Conservation (phyloP, 2,888 invertebrate genomes). For the Thalpophila matura region DNA sequence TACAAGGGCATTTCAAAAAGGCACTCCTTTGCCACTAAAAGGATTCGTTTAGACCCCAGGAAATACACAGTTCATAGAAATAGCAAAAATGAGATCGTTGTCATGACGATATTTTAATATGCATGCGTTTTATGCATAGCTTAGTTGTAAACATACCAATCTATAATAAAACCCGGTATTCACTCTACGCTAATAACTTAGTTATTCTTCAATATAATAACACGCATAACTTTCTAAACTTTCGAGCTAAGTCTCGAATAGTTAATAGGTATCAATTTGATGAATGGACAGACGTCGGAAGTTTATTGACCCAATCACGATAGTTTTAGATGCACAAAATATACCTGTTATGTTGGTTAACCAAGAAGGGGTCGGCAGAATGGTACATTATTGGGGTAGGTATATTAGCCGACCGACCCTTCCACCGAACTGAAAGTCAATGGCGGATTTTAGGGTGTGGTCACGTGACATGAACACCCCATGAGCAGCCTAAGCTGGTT, state of each 20-base stretch:
- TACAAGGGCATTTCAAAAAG: too few species aligned
- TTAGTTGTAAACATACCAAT: neutral
- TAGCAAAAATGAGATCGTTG: too few species aligned
- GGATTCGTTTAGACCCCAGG: too few species aligned
- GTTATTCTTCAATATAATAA: conserved; percentile 33
- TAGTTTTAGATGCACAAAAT: neutral
- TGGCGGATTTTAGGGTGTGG: too few species aligned
- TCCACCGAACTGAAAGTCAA: too few species aligned
- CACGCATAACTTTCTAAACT: conserved; percentile 64
- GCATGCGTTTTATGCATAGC: neutral
- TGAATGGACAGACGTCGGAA: conserved; percentile 34
- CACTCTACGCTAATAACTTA: conserved; percentile 16
- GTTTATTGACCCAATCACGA: conserved; percentile 42
- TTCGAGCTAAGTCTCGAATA: conserved; percentile 49
- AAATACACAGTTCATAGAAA: too few species aligned
- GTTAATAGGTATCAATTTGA: conserved; percentile 35
- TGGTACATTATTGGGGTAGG: neutral
- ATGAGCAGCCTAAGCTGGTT: too few species aligned
- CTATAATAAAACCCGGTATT: conserved; percentile 17
- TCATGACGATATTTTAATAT: too few species aligned
- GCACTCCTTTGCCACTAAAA: too few species aligned
- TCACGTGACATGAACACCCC: too few species aligned
- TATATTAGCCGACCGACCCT: too few species aligned
- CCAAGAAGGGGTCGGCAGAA: neutral
- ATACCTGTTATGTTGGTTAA: neutral